phyloP scores from a whole-genome alignment of 1,140 invertebrate species.

The Drosophila rufa region DNA sequence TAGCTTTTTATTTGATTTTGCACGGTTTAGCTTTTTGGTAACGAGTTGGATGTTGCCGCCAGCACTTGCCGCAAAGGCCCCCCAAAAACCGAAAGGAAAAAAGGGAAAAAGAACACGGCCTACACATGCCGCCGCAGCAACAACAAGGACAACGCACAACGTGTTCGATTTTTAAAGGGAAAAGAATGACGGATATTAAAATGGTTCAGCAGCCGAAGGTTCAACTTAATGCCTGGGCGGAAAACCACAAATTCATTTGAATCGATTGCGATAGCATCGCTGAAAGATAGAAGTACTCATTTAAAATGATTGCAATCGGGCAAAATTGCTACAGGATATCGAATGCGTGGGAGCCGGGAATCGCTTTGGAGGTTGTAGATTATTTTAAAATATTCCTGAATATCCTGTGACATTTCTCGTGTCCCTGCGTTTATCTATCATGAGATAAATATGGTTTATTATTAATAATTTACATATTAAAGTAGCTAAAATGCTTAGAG shows the following conservation, averaged over 20 bases:
- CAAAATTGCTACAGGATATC: conserved; percentile 19
- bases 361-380: neutral
- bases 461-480: neutral
- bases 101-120: conserved; percentile 26
- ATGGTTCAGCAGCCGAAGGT: conserved; percentile 29
- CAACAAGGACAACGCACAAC: conserved; percentile 4
- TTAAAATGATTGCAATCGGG: conserved; percentile 28
- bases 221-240: conserved; percentile 33
- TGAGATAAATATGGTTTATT: neutral
- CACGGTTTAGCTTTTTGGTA: conserved; percentile 71
- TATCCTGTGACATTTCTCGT: neutral
- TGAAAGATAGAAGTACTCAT: conserved; percentile 43
- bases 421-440: neutral
- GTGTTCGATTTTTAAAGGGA: conserved; percentile 38
- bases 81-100: neutral
- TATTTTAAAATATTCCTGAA: conserved; percentile 1
- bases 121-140: conserved; percentile 7
- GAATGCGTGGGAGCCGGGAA: neutral
- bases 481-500: neutral
- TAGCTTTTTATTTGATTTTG: conserved; percentile 71
- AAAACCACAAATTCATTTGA: conserved; percentile 41
- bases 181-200: conserved; percentile 50
- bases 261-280: conserved; percentile 26
- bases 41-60: conserved; percentile 43
- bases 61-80: conserved; percentile 14